Evolutionary conservation across 2,797 vertebrate genomes (phyloP), one percentile per base, ranked within the genome.

Genomic region (Anabacerthia variegaticeps): DNA sequence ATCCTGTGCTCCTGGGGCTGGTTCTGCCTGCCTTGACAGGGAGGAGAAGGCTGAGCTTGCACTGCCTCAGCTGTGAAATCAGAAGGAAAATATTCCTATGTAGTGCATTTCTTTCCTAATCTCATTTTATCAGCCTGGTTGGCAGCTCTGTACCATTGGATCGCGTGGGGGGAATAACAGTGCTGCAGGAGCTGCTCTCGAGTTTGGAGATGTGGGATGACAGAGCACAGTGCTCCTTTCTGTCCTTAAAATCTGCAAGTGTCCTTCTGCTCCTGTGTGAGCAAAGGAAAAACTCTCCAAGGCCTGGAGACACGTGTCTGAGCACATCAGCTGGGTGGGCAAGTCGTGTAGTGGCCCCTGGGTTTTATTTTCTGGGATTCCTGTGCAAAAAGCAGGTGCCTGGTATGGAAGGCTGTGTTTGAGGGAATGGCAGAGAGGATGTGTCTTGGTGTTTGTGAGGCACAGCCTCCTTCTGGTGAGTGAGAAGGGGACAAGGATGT

Each of bases 271-370:
- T 68, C 14, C 46, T 14, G 4, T 3, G 23, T 13, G 55, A 62
- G 36, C 39, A n/a, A 63, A 54, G n/a, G 26, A 4, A 7, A 27
- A 80, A 6, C 2, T 23, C 52, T 44, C 13, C 0, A 0, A 14
- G 61, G 19, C 12, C 63, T 32, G 23, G 24, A 21, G 14, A 55
- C 30, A 8, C 20, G 36, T 12, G 22, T 34, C 7, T 39, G 24
- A 54, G 51, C 30, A 54, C 18, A 54, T 7, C 34, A n/a, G 78
- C 43, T 6, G 32, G 21, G 16, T 5, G 32, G 24, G 5, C 0
- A 1, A 16, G 9, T 28, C 3, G 0, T 1, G 43, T 2, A 11
- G 12, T 2, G 32, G 43, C 43, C 68, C 13, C 26, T 0, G 8
- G 36, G 19, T 6, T 61, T 30, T n/a, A 1, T 30, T 71, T 51